Base-by-base conservation (phyloP, 2,888 invertebrate species). In the Sinodicranocentrus sp. region DNA sequence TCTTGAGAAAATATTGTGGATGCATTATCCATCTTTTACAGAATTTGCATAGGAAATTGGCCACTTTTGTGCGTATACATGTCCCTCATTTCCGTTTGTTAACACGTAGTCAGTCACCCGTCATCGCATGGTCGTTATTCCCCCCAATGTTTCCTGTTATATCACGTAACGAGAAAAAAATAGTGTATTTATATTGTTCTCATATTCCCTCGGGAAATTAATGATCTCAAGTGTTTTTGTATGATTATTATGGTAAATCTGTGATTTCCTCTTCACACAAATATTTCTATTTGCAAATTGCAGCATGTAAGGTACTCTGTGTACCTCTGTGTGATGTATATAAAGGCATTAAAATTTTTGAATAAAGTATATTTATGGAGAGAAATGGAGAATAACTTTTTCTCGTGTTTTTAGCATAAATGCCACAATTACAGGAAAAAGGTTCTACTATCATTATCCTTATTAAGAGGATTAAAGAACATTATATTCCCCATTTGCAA, bases 21-120 rank as follows among this genome's bases (percentile, higher is more conserved):
- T n/a, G n/a, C n/a, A n/a, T 61, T 61, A 26, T 61, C n/a, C n/a
- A n/a, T 26, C 61, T 8, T 17, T 33, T 21, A 6, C 21, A 61
- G 28, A 65, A 65, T 68, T 68, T 52, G 68, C 68, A 68, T 68
- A 68, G 25, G 26, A 68, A 68, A 48, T 48, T 68, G 52, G 1
- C 3, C 48, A 26, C 26, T 68, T 68, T 44, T 67, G 15, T 67
- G 21, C 28, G 17, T 21, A 19, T 39, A 48, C 68, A 48, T 68
- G 68, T 13, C n/a, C 52, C 26, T 52, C 68, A 68, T 68, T 48
- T 68, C 68, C 68, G 44, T 48, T 52, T 68, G 48, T 68, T 68
- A 44, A 48, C 68, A 48, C 68, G 48, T 19, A 44, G 33, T 33
- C 26, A 67, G 28, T 61, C 61, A 26, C 61, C 33, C 61, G 17